Base-by-base conservation (phyloP, 2,113 vertebrate species). In the Patagioenas fasciata region DNA sequence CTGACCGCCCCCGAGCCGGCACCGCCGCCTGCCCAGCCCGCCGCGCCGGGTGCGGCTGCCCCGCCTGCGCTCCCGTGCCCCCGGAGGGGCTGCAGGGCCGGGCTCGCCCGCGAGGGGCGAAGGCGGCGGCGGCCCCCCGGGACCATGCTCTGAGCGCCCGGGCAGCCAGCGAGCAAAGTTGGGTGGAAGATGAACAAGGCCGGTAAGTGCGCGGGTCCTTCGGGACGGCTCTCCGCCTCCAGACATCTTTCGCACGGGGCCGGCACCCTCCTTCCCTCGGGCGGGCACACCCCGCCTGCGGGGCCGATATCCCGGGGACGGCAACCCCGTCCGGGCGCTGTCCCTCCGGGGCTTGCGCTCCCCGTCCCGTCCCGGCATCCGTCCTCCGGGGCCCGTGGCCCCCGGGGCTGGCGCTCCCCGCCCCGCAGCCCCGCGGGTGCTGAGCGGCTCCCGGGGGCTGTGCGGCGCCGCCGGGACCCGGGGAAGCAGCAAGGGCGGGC, bases 171-270 rank as follows among this genome's bases (percentile, higher is more conserved):
- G 24, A 58, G 75, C 31, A 5, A 91, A 92, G 89, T 92, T 95
- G 89, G 50, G 90, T 90, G 74, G 96, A 96, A 97, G 95, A 97
- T 97, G 97, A 97, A 70, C 95, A 70, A 95, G 95, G 69, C 96
- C 72, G 97, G 97, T 97, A 77, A 96, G 96, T 64, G 92, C 38
- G 58, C 40, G 67, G 58, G 23, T 21, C 51, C 44, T 25, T 47
- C n/a, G 40, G 24, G 36, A 24, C 17, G 51, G 34, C 40, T 81
- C 36, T 48, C 51, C 72, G 69, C 50, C 75, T 47, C 88, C 36
- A 56, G 40, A 32, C 81, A 13, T 29, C 81, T 71, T 91, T 79
- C 44, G 18, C 65, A 14, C 12, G 42, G 51, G 47, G 65, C 19
- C 28, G 36, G 23, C 69, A 32, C 53, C 47, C 56, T 57, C 80